Base-by-base conservation (phyloP, 2,113 vertebrate species). In the Aspiorhynchus laticeps region DNA sequence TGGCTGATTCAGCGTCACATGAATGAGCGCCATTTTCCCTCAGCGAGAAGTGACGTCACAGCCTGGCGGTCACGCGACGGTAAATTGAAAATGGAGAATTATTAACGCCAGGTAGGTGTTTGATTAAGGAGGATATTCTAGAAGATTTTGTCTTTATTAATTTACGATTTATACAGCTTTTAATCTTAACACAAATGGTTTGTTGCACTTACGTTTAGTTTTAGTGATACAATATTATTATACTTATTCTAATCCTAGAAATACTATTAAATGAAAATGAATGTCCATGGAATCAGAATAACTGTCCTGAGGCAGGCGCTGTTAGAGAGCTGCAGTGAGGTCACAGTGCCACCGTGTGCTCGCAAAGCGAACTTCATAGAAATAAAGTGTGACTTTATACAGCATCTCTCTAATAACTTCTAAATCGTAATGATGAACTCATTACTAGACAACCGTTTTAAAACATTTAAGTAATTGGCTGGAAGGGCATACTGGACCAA, bases 1-100 rank as follows among this genome's bases (percentile, higher is more conserved):
- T 81, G 87, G 87, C 90, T 91, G 89, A 93, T 69, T 93, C 93
- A 91, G 73, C 33, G 38, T 7, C 31, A 67, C 31, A 3, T 3
- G n/a, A 53, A 67, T 53, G 17, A 77, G 86, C 86, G 56, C n/a
- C 88, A 90, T 90, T 84, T 88, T 86, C 63, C 74, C 56, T 81
- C 28, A 15, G 26, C 10, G 24, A 59, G 59, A 24, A 33, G 67
- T 82, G 38, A 83, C 31, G 85, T 82, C 76, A 82, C 78, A 5
- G 36, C 6, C 75, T n/a, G 12, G 10, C 33, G 21, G 79, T 28
- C 12, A 71, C 78, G 71, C 46, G 69, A 43, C 28, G n/a, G 26
- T 7, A 46, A 41, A 75, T 48, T 48, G 14, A 77, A 48, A 24
- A 43, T 11, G 14, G 12, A 3, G 5, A 28, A 74, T 41, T 24